A percentile compares a stretch with the other conserved stretches of the same genome.
Conservation (phyloP, 2,797 vertebrate genomes). For the Anguilla anguilla region DNA sequence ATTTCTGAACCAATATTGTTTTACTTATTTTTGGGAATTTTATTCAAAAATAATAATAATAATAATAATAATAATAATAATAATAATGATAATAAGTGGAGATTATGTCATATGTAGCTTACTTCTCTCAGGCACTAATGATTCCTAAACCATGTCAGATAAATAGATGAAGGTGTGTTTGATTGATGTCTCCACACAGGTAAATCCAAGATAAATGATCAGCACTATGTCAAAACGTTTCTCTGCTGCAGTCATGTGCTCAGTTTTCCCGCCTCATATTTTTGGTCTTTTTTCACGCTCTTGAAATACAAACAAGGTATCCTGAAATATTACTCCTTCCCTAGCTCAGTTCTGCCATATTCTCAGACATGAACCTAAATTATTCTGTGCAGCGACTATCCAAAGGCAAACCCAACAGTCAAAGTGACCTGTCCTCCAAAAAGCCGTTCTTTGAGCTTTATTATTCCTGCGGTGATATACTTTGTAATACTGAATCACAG, state of each 20-base stretch:
- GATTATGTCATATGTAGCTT: neutral
- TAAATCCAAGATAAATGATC: neutral
- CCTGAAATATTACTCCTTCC: neutral
- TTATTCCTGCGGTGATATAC: neutral
- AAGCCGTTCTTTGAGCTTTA: neutral
- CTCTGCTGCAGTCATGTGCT: neutral
- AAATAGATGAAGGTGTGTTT: conserved; percentile 16
- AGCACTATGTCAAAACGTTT: neutral
- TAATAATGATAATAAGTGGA: neutral
- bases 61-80: conserved; percentile 17
- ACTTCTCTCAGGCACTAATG: conserved; percentile 11
- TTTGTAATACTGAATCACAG: neutral
- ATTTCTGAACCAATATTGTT: neutral
- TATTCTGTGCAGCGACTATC: no score
- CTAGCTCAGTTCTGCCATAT: neutral
- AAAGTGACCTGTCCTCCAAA: neutral
- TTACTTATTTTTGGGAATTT: neutral
- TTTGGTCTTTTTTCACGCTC: neutral
- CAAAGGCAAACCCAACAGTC: neutral
- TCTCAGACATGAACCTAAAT: neutral
- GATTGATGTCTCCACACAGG: conserved; percentile 20
- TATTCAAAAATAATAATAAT: no score
- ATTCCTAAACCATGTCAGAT: neutral
- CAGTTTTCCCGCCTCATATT: neutral
- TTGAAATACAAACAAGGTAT: conserved; percentile 47